Evolutionary conservation across 2,797 vertebrate genomes (phyloP), one percentile per base, ranked within the genome.

Genomic region (Hippocampus kuda): DNA sequence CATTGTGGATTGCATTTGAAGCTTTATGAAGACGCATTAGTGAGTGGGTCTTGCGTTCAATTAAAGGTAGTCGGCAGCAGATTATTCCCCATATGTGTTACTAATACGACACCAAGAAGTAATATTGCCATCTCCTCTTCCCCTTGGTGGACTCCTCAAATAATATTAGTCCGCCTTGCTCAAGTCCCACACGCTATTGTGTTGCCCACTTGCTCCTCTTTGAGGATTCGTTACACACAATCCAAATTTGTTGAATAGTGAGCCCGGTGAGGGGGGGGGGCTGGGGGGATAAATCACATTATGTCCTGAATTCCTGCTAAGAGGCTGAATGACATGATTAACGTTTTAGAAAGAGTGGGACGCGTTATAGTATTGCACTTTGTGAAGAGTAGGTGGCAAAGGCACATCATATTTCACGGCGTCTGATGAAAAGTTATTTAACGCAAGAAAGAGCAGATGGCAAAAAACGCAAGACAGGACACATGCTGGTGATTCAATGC

Each of bases 231-330:
- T 81, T 83, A 77, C 80, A 27, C 38, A 46, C 44, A 54, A 66
- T 74, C 26, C 22, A 38, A 62, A 65, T 18, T 30, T 24, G 59
- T 12, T 44, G 11, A 67, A 71, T 24, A 66, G 12, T 68, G 61
- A 67, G n/a, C 51, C 34, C 34, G 38, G 24, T 38, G 72, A 71
- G 70, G 34, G 34, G 5, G 34, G 3, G 30, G 27, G 27, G 27
- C 1, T 1, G 34, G 5, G 66, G 48, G 62, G 60, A 60, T 60
- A 71, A 79, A 85, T 84, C 67, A 48, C 49, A 79, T 85, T 79
- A 86, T 54, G 62, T 59, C 20, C 61, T 62, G 8, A n/a, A 42
- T 68, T 72, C 8, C 70, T 53, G 27, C 30, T 24, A 65, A 75
- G 63, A 62, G 26, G 30, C 62, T 77, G 42, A 49, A 64, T 68